These are phyloP conservation scores for Heliconius ismenius DNA, from an alignment of 2,888 invertebrate genomes.

Conservation along the genomic window DNA sequence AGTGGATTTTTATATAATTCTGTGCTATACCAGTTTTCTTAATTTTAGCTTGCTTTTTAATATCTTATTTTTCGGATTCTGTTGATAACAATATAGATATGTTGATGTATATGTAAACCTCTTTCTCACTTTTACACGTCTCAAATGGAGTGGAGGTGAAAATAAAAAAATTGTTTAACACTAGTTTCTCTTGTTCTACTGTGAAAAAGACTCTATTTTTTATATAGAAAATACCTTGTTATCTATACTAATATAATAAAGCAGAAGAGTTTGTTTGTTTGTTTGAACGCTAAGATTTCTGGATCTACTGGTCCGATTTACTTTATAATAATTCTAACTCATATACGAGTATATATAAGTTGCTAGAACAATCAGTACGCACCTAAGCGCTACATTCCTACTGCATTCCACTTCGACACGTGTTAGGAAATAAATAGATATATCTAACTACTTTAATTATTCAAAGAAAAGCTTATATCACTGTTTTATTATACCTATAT, in stretches of 20 bases:
- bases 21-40: not conserved
- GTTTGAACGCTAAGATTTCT: too few relatives aligned
- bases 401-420: constrained; percentile 45
- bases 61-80: not conserved
- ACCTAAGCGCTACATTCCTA: constrained; percentile 39
- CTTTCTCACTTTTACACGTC: not conserved
- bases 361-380: constrained; percentile 28
- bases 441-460: constrained; percentile 30
- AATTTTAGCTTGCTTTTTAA: not conserved
- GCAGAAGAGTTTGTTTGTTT: too few relatives aligned
- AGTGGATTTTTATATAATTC: constrained; percentile 13
- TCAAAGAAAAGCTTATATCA: not conserved
- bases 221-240: too few relatives aligned
- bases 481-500: too few relatives aligned
- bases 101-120: not conserved
- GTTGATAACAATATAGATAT: not conserved
- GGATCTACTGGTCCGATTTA: too few relatives aligned
- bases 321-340: not conserved
- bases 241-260: too few relatives aligned
- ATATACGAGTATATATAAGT: not conserved
- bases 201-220: too few relatives aligned
- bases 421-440: constrained; percentile 44
- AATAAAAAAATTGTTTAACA: not conserved
- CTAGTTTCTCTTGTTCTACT: not conserved
- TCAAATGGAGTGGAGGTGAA: not conserved